Base-by-base conservation (phyloP, 2,797 vertebrate genomes). In the Merluccius polli region DNA sequence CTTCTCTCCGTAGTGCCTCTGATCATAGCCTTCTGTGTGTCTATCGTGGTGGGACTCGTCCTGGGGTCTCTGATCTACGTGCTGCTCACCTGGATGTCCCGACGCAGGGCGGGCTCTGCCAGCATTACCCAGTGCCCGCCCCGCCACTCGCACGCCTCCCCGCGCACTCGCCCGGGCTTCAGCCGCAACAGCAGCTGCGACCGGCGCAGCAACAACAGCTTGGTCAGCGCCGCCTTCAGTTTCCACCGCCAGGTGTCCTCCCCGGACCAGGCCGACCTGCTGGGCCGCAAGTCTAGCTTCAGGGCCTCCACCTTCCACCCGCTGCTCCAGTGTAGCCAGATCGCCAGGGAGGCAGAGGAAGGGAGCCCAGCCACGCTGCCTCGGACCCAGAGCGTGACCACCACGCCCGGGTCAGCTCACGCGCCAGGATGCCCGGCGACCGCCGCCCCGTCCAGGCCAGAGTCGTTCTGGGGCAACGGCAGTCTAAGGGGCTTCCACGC, bases 281-380 rank as follows among this genome's bases (percentile, higher is more conserved):
- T 95, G 65, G 95, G 95, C 13, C 94, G 96, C 76, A 98, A 99
- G 87, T 93, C 95, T 69, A 98, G 96, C 86, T 99, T 99, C 90
- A 92, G 96, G 1, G 96, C 95, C 0, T 99, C 97, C 4, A 99
- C 97, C 13, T 99, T 99, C 89, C 97, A 99, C 80, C 98, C 97
- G 0, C 96, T 99, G 6, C 89, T 98, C 72, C 97, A 98, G 78
- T 95, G 95, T 63, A 96, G 96, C 77, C 96, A 96, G 11, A 95
- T 97, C 0, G 95, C 95, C 0, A 94, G 95, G 36, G 96, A 98
- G 81, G 96, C 93, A 0, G 97, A 98, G 78, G 93, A 93, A 35
- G 93, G 92, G 7, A 95, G 95, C 79, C 97, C 97, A 79, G 88
- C 95, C 77, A 96, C 97, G 0, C 89, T 97, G 71, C 94, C 96